Conservation (phyloP, 2,888 invertebrate genomes). For the Drosophila algonquin region DNA sequence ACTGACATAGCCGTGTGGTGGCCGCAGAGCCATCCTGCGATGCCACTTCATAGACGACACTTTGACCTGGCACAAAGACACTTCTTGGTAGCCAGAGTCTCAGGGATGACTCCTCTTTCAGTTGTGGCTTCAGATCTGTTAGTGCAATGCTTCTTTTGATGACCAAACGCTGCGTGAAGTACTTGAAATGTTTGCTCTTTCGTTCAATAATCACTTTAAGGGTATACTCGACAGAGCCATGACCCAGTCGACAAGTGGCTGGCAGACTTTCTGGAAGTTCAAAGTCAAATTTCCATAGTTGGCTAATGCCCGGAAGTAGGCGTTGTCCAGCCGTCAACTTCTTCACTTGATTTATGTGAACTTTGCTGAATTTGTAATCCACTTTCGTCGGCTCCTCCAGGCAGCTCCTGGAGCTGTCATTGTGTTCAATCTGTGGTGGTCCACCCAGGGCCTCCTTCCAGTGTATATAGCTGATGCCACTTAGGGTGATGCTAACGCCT, state of each 20-base stretch:
- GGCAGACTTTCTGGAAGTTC: slow-evolving; percentile 55
- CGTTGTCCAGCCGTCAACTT: slow-evolving; percentile 20
- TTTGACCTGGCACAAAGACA: slow-evolving; percentile 70
- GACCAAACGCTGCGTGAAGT: slow-evolving; percentile 55
- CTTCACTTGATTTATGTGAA: slow-evolving; percentile 45
- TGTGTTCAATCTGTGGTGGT: slow-evolving; percentile 58
- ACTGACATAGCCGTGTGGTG: slow-evolving; percentile 58
- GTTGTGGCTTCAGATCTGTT: slow-evolving; percentile 34
- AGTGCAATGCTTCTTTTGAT: slow-evolving; percentile 61
- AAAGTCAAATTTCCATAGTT: slow-evolving; percentile 51
- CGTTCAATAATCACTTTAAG: slow-evolving; percentile 56
- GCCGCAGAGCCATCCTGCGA: neutral
- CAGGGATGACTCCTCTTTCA: neutral
- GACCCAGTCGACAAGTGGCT: slow-evolving; percentile 51
- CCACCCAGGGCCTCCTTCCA: slow-evolving; percentile 56
- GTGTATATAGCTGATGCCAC: slow-evolving; percentile 49
- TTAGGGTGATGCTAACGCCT: slow-evolving; percentile 60
- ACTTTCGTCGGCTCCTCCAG: slow-evolving; percentile 33
- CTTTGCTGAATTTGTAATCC: slow-evolving; percentile 36
- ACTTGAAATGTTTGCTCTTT: slow-evolving; percentile 52
- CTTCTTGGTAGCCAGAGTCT: slow-evolving; percentile 53
- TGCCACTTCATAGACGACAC: slow-evolving; percentile 47
- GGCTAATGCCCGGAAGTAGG: slow-evolving; percentile 31
- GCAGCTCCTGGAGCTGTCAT: slow-evolving; percentile 56
- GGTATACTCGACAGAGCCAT: slow-evolving; percentile 58